Evolutionary conservation across 2,888 invertebrate genomes (phyloP), one percentile per base, ranked within the genome.

Genomic region (Lasioglossum pauxillum): DNA sequence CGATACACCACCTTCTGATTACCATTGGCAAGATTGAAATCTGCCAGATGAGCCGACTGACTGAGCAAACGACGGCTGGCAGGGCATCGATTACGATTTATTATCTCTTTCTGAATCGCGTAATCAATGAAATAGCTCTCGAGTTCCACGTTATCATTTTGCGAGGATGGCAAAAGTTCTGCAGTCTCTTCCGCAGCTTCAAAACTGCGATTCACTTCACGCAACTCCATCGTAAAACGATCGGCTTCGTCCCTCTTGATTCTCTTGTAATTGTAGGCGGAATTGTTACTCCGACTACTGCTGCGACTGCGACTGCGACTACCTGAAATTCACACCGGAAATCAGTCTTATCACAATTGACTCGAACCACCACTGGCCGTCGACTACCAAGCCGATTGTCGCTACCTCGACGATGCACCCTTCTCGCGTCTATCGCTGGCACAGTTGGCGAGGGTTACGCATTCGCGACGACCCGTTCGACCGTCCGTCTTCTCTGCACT

Each of bases 81-180:
- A 64, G 94, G 83, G 79, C 91, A 91, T 78, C 95, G 93, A 85
- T 94, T 94, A 23, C 94, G 94, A 88, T 94, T 94, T 79, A 94
- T 93, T 31, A 93, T 93, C 75, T 94, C 94, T 84, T 94, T 94
- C 78, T 94, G 94, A 83, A 94, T 92, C 71, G 94, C 94, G 86
- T 93, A 94, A 72, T 94, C 93, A 80, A 93, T 91, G 85, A 94
- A 94, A 83, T 94, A 94, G 85, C 94, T 94, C 80, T 94, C 94
- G 73, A 92, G 86, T 82, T 93, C 92, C 73, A 90, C 85, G 69
- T 89, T 85, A 79, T 93, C 92, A 49, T 88, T 90, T 74, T 91
- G 90, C 57, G 90, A 87, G 41, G 92, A 88, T 80, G 93, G 90
- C 81, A 94, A 85, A 77, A 94, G 92, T 83, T 93, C 93, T 85